phyloP scores from a whole-genome alignment of 1,140 invertebrate species.

The Ips typographus region DNA sequence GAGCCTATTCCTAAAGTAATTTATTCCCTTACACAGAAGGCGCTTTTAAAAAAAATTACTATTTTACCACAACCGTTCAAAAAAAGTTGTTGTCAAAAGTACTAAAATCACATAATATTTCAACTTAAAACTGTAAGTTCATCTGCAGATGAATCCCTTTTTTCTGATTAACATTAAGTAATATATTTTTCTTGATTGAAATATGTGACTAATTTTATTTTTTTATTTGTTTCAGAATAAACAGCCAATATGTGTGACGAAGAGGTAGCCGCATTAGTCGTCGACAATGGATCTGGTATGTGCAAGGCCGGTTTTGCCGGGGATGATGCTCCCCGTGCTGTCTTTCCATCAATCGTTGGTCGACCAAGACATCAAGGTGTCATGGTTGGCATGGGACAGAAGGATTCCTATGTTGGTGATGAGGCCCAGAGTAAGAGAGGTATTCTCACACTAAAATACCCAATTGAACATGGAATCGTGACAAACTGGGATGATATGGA shows the following conservation, averaged over 20 bases:
- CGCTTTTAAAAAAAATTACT: no score
- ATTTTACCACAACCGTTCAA: no score
- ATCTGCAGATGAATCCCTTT: no score
- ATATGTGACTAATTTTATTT: no score
- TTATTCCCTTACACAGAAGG: no score
- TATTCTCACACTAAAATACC: slow-evolving; percentile 90
- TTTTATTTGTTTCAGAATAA: no score
- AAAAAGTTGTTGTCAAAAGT: no score
- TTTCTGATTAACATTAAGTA: no score
- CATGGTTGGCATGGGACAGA: slow-evolving; percentile 96
- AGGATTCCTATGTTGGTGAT: slow-evolving; percentile 82
- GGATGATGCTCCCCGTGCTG: slow-evolving; percentile 91
- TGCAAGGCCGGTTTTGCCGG: slow-evolving; percentile 97
- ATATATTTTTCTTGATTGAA: no score
- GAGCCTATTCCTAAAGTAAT: no score
- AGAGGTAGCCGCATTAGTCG: slow-evolving; percentile 83
- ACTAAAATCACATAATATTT: no score
- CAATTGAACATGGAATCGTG: slow-evolving; percentile 93
- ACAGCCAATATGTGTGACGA: slow-evolving; percentile 81
- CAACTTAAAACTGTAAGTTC: no score
- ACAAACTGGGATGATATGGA: slow-evolving; percentile 99
- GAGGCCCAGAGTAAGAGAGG: slow-evolving; percentile 90
- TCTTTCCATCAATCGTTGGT: slow-evolving; percentile 94
- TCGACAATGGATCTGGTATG: slow-evolving; percentile 95
- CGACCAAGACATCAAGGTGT: slow-evolving; percentile 83